A percentile compares a stretch with the other conserved stretches of the same genome.
Conservation (phyloP, 2,113 vertebrate species). For the Gymnarchus niloticus region DNA sequence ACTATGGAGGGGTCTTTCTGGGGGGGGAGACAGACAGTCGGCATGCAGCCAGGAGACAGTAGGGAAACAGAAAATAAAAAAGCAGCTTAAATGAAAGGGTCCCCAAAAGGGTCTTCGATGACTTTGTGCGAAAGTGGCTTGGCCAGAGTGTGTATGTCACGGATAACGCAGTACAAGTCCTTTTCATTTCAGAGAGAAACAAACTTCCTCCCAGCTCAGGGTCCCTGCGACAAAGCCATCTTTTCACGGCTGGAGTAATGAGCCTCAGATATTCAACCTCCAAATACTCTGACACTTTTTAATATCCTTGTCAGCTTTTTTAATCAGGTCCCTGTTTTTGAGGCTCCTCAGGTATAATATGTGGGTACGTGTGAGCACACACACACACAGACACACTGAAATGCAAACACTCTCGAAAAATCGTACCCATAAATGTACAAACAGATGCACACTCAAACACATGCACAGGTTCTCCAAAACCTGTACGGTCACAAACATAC, state of each 20-base stretch:
- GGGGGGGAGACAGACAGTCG: too few relatives aligned
- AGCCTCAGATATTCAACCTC: background rate
- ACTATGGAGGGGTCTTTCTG: background rate
- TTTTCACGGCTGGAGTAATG: conserved; percentile 6
- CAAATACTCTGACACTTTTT: conserved; percentile 20
- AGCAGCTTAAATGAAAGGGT: background rate
- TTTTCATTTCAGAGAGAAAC: background rate
- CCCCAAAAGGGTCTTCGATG: background rate
- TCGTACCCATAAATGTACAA: background rate
- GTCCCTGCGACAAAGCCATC: background rate
- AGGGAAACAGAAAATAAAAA: background rate
- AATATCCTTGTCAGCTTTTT: background rate
- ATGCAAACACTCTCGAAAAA: too few relatives aligned
- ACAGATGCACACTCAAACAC: background rate
- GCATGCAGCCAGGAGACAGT: too few relatives aligned
- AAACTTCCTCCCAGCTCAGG: background rate
- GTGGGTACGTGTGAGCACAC: background rate
- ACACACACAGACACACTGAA: background rate
- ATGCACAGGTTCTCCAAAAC: background rate
- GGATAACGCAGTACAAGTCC: background rate
- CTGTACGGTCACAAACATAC: background rate
- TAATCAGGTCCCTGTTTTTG: background rate
- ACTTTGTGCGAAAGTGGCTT: background rate
- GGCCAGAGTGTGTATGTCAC: background rate
- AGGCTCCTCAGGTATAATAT: background rate